A percentile compares a stretch with the other conserved stretches of the same genome.
phyloP scores from a whole-genome alignment of 2,888 invertebrate genomes.

The Metopia argyrocephala region DNA sequence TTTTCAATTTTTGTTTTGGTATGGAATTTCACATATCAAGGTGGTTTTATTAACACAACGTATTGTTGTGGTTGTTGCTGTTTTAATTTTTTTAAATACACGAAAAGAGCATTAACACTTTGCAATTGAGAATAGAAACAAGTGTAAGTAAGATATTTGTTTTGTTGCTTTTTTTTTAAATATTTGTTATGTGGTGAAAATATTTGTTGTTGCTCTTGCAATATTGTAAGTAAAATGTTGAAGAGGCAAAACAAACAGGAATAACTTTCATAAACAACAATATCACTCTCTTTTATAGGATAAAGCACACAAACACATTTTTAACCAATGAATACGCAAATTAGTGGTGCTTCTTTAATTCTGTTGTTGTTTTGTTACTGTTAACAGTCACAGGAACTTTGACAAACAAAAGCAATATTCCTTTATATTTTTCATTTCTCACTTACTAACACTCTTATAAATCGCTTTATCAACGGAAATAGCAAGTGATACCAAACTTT shows the following conservation, averaged over 20 bases:
- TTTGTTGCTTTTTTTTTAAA: slow-evolving; percentile 8
- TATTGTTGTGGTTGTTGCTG: too few species aligned
- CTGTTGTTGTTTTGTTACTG: too few species aligned
- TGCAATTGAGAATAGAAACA: background rate
- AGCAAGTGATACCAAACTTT: background rate
- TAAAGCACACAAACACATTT: too few species aligned
- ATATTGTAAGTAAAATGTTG: background rate
- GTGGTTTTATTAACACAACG: too few species aligned
- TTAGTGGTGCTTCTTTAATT: too few species aligned
- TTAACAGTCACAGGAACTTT: slow-evolving; percentile 17
- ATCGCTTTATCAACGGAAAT: background rate
- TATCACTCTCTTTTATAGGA: background rate
- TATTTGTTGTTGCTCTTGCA: background rate
- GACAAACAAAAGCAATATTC: background rate
- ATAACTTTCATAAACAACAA: slow-evolving; percentile 37
- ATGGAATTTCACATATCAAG: slow-evolving; percentile 47
- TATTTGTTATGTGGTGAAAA: background rate
- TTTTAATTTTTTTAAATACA: slow-evolving; percentile 12
- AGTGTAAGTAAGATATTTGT: slow-evolving; percentile 26
- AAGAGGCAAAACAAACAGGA: background rate
- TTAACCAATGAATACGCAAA: too few species aligned
- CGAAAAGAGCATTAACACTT: background rate
- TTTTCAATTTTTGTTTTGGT: slow-evolving; percentile 13
- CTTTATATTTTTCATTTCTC: background rate
- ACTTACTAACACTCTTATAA: slow-evolving; percentile 9